Evolutionary conservation across 1,140 invertebrate genomes (phyloP).

Genomic region (Triops cancriformis): DNA sequence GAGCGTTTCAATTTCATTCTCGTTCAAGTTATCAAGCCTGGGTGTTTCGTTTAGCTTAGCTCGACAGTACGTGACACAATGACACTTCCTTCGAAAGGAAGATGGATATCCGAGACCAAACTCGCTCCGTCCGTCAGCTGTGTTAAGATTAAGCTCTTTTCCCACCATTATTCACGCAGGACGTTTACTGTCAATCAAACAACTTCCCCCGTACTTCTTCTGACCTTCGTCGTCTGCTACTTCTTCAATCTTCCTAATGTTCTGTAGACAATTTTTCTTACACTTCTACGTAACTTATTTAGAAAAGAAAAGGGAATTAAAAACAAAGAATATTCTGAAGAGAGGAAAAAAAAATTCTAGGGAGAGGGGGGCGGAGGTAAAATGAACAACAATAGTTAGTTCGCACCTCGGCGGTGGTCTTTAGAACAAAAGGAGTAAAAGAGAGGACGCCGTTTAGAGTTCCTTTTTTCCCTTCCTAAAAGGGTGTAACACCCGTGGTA

Average conservation of each 20-base stretch:
- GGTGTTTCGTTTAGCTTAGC: not conserved
- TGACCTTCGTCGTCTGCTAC: not conserved
- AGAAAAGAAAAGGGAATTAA: not conserved
- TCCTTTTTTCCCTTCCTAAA: not conserved
- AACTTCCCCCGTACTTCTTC: not conserved
- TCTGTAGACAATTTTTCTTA: not conserved
- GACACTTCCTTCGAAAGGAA: not conserved
- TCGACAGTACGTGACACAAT: not conserved
- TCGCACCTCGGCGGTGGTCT: constrained; percentile 2
- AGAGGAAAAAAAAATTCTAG: not conserved
- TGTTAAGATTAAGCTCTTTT: not conserved
- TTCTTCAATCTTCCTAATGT: not conserved
- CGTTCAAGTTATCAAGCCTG: too few relatives aligned
- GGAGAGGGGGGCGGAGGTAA: too few relatives aligned
- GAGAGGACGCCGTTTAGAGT: not conserved
- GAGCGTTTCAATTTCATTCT: too few relatives aligned
- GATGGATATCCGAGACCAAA: not conserved
- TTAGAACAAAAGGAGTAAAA: not conserved
- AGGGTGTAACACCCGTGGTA: not conserved
- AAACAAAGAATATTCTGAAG: not conserved
- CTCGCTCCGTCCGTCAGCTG: not conserved
- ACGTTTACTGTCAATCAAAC: constrained; percentile 7
- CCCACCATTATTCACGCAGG: not conserved
- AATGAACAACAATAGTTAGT: not conserved
- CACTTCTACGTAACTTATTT: not conserved